Evolutionary conservation across 2,113 vertebrate genomes (phyloP).

Genomic region (Ammospiza nelsoni): DNA sequence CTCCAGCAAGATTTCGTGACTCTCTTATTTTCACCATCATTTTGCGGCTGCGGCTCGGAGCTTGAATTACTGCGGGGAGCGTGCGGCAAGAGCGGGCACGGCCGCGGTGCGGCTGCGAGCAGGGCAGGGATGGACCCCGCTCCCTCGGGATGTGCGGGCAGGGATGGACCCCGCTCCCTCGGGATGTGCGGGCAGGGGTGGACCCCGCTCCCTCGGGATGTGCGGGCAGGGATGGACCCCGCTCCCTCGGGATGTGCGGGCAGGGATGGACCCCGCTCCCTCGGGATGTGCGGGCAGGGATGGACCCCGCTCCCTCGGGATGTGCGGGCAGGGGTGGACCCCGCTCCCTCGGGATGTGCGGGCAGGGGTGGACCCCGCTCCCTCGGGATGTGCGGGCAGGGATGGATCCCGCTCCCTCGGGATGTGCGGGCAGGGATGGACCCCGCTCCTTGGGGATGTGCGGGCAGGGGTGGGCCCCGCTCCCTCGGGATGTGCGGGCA

Average conservation of each 20-base stretch:
- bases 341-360: not conserved
- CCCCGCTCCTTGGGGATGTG: too few relatives aligned
- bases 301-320: not conserved
- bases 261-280: too few relatives aligned
- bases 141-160: too few relatives aligned
- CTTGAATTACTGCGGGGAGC: fast-evolving
- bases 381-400: not conserved
- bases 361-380: too few relatives aligned
- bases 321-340: not conserved
- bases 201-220: too few relatives aligned
- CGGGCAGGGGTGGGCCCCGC: not conserved
- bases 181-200: not conserved
- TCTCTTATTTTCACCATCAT: not conserved
- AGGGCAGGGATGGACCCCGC: fast-evolving
- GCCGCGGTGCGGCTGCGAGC: not conserved
- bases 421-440: too few relatives aligned
- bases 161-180: not conserved
- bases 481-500: too few relatives aligned
- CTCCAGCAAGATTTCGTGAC: not conserved
- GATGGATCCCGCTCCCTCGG: not conserved
- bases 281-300: too few relatives aligned
- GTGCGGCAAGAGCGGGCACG: fast-evolving
- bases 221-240: not conserved
- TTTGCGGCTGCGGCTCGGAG: not conserved
- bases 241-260: too few relatives aligned